Conservation (phyloP, 2,888 invertebrate species). For the Leptinotarsa peninsularis region DNA sequence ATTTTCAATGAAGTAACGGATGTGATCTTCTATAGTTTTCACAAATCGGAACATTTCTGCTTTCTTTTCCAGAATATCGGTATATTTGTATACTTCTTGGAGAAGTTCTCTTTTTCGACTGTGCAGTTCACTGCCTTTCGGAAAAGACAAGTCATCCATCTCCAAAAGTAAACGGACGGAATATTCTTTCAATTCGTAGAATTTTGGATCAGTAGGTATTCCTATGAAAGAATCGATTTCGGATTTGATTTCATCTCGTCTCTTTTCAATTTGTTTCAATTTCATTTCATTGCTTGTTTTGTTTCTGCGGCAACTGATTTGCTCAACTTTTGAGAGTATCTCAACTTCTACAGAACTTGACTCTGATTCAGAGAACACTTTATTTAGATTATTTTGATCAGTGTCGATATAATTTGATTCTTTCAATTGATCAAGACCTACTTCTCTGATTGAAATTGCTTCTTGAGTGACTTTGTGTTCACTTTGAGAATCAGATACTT, state of each 20-base stretch:
- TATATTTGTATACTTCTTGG: conserved; percentile 47
- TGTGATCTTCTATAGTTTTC: conserved; percentile 26
- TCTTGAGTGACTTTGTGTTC: too few relatives aligned
- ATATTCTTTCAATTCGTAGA: conserved; percentile 48
- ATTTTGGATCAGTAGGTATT: conserved; percentile 43
- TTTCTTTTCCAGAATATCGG: conserved; percentile 48
- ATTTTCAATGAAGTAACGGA: not conserved
- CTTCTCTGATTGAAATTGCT: too few relatives aligned
- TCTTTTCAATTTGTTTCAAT: conserved; percentile 45
- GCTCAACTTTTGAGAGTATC: not conserved
- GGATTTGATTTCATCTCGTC: conserved; percentile 38
- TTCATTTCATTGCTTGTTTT: conserved; percentile 31
- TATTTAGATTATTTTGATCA: not conserved
- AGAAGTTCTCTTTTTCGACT: conserved; percentile 47
- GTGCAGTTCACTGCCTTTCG: conserved; percentile 42
- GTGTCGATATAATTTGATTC: not conserved
- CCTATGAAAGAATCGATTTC: conserved; percentile 48
- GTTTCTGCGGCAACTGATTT: not conserved
- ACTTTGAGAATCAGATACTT: too few relatives aligned
- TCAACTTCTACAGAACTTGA: not conserved
- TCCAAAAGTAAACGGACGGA: conserved; percentile 42
- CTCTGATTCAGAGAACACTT: not conserved
- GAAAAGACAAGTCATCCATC: conserved; percentile 47
- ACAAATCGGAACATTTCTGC: conserved; percentile 41
- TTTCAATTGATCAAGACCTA: not conserved